Conservation (phyloP, 2,888 invertebrate species). For the Eupithecia subumbrata region DNA sequence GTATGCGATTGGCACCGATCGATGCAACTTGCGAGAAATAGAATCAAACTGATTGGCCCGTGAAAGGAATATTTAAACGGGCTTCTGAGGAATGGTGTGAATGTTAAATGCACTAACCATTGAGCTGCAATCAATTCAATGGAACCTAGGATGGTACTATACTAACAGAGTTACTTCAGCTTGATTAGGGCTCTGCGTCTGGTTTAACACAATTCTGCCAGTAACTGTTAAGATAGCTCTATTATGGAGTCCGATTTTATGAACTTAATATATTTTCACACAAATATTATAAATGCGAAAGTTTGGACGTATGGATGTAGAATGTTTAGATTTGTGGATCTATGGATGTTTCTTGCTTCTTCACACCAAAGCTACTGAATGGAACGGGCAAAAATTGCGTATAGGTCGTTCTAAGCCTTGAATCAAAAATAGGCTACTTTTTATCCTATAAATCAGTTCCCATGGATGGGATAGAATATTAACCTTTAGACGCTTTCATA, state of each 20-base stretch:
- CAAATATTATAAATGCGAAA: no score
- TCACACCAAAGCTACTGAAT: no score
- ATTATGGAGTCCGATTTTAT: not conserved
- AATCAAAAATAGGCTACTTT: no score
- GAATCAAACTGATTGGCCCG: constrained; percentile 63
- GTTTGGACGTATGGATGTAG: no score
- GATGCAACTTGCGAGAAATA: constrained; percentile 59
- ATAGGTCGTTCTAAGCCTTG: no score
- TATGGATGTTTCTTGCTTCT: no score
- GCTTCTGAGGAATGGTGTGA: constrained; percentile 35
- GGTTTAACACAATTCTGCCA: not conserved
- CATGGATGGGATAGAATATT: no score
- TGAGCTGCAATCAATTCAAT: not conserved
- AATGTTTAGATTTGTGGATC: no score
- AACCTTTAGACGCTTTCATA: no score
- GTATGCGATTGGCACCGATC: constrained; percentile 52
- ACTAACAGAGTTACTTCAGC: not conserved
- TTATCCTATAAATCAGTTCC: no score
- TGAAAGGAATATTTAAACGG: constrained; percentile 20
- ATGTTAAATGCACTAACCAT: constrained; percentile 9
- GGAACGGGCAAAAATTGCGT: no score
- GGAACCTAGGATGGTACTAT: not conserved
- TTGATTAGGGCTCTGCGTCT: not conserved
- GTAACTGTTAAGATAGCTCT: not conserved
- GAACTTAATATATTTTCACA: no score